These are phyloP conservation scores for Phortica variegata DNA, from an alignment of 1,140 invertebrate genomes.

Conservation along the genomic window DNA sequence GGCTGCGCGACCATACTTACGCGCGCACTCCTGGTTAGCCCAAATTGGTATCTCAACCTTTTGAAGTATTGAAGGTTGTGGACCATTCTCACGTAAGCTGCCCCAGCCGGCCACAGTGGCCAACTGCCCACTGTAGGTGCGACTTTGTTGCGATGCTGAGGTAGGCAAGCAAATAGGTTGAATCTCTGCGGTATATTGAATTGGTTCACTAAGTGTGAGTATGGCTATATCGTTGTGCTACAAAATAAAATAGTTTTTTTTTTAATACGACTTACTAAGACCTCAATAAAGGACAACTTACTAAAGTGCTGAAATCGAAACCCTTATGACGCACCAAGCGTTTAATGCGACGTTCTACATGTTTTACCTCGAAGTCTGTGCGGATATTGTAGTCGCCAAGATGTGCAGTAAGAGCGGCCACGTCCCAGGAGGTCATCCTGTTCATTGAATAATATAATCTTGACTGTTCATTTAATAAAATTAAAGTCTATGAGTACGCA, in stretches of 20 bases:
- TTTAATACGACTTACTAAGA: not conserved
- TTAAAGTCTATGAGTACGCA: slow-evolving; percentile 59
- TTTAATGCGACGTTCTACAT: slow-evolving; percentile 75
- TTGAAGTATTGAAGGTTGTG: slow-evolving; percentile 76
- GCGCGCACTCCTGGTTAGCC: slow-evolving; percentile 75
- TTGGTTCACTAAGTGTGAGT: slow-evolving; percentile 76
- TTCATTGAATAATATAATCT: slow-evolving; percentile 23
- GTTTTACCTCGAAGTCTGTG: slow-evolving; percentile 69
- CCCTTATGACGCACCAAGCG: slow-evolving; percentile 80
- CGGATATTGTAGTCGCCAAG: slow-evolving; percentile 83
- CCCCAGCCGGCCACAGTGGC: slow-evolving; percentile 82
- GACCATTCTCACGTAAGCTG: slow-evolving; percentile 65
- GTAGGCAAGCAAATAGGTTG: slow-evolving; percentile 80
- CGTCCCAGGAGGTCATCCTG: slow-evolving; percentile 87
- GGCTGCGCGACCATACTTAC: slow-evolving; percentile 80
- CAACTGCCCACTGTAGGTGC: slow-evolving; percentile 66
- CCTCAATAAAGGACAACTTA: slow-evolving; percentile 49
- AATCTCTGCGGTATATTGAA: slow-evolving; percentile 73
- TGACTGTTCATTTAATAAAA: not conserved
- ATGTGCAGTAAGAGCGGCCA: slow-evolving; percentile 75
- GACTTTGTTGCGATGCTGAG: slow-evolving; percentile 56
- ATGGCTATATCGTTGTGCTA: slow-evolving; percentile 84
- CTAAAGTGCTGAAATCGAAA: slow-evolving; percentile 79
- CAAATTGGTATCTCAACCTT: slow-evolving; percentile 83
- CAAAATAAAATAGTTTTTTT: too few relatives aligned